A percentile compares a stretch with the other conserved stretches of the same genome.
Conservation (phyloP, 2,113 vertebrate species). For the Silurus glanis region DNA sequence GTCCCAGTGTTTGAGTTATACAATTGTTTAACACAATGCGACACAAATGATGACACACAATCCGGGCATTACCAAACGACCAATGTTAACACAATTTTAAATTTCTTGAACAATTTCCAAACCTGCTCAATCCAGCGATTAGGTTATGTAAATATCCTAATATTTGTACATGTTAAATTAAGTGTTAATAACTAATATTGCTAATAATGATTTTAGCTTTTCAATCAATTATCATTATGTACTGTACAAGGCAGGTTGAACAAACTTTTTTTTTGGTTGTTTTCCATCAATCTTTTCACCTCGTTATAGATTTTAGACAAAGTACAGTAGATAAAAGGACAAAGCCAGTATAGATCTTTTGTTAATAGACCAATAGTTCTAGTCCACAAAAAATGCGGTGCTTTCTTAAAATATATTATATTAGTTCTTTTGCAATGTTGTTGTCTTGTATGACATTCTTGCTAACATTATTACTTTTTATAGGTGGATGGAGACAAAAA, state of each 20-base stretch:
- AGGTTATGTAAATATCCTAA: no score
- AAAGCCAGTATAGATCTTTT: not conserved
- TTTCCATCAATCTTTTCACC: not conserved
- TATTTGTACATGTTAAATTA: not conserved
- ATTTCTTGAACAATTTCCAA: no score
- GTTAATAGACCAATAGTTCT: not conserved
- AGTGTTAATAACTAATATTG: not conserved
- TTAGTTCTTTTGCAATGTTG: not conserved
- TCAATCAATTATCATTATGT: not conserved
- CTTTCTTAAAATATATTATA: not conserved
- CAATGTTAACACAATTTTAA: no score
- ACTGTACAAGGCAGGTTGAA: not conserved
- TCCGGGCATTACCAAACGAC: no score
- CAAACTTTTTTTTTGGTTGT: not conserved
- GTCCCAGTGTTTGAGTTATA: no score
- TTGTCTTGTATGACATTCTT: not conserved
- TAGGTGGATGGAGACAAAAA: not conserved
- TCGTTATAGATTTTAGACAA: not conserved
- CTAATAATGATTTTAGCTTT: not conserved
- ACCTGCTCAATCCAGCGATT: no score
- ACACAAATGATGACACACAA: no score
- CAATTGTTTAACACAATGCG: no score
- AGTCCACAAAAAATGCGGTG: not conserved
- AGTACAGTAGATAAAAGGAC: not conserved
- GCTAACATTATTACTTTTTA: not conserved